Conservation (phyloP, 2,888 invertebrate genomes). For the Electrophaes corylata region DNA sequence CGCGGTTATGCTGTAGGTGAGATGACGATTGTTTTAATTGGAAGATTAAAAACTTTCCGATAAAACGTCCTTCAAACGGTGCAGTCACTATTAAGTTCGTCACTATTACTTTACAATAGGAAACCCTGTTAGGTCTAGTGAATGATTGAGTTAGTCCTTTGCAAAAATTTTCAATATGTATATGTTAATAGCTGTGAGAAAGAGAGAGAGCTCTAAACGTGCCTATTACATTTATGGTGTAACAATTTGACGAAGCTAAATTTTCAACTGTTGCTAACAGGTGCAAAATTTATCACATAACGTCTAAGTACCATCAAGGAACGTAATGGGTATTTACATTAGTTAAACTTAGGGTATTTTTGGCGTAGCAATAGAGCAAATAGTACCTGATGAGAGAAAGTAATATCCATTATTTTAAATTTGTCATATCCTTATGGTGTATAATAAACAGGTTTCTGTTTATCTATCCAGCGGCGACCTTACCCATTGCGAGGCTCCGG, state of each 20-base stretch:
- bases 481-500: too few species aligned
- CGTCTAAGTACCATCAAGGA: neutral
- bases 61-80: neutral
- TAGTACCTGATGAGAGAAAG: slow-evolving; percentile 31
- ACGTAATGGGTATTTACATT: neutral
- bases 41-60: neutral
- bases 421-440: too few species aligned
- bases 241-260: neutral
- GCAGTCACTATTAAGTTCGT: too few species aligned
- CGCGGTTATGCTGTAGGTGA: slow-evolving; percentile 1
- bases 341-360: slow-evolving; percentile 11
- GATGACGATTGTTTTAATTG: slow-evolving; percentile 14
- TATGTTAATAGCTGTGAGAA: too few species aligned
- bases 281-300: slow-evolving; percentile 7
- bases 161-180: too few species aligned
- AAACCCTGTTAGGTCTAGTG: too few species aligned
- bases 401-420: slow-evolving; percentile 16
- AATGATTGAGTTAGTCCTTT: too few species aligned
- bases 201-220: too few species aligned
- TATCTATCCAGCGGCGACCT: too few species aligned
- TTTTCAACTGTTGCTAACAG: slow-evolving; percentile 8
- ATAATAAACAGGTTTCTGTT: too few species aligned
- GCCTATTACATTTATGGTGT: neutral
- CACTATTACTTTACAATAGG: too few species aligned
- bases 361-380: slow-evolving; percentile 15